Evolutionary conservation across 35 echinoderm and acorn worm species (phyloP).

Genomic region (Acanthaster planci): DNA sequence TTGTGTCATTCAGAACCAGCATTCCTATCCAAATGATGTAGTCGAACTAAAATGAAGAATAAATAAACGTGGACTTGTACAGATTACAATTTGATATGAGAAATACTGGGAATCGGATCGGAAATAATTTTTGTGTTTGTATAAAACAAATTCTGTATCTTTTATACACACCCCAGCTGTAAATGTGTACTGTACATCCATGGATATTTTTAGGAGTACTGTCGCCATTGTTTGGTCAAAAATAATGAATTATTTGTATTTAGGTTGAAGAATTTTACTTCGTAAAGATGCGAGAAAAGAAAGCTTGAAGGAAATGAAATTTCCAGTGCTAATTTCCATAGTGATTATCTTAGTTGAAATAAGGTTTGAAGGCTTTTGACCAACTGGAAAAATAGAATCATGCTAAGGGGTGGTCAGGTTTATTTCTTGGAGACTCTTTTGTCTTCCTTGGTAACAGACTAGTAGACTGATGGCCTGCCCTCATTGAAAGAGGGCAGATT

Average conservation of each 20-base stretch:
- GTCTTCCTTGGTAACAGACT: too few relatives aligned
- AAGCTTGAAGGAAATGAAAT: too few relatives aligned
- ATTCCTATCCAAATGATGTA: not conserved
- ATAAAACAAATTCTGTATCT: conserved; percentile 4
- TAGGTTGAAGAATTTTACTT: not conserved
- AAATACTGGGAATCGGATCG: not conserved
- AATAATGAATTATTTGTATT: not conserved
- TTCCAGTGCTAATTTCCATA: too few relatives aligned
- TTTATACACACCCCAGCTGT: not conserved
- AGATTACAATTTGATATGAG: conserved; percentile 14
- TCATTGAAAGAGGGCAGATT: too few relatives aligned
- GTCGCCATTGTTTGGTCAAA: not conserved
- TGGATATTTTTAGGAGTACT: not conserved
- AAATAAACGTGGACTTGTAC: not conserved
- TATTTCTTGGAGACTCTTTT: too few relatives aligned
- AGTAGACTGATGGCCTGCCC: too few relatives aligned
- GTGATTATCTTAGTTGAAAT: too few relatives aligned
- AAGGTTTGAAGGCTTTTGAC: too few relatives aligned
- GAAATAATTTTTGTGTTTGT: conserved; percentile 28
- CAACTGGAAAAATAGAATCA: too few relatives aligned
- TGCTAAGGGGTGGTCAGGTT: too few relatives aligned
- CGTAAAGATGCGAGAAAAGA: too few relatives aligned
- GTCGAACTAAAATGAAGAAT: too few relatives aligned
- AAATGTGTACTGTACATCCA: not conserved
- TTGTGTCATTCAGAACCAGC: conserved; percentile 3